Evolutionary conservation across 2,888 invertebrate genomes (phyloP), one percentile per base, ranked within the genome.

Genomic region (Gibbula magus): DNA sequence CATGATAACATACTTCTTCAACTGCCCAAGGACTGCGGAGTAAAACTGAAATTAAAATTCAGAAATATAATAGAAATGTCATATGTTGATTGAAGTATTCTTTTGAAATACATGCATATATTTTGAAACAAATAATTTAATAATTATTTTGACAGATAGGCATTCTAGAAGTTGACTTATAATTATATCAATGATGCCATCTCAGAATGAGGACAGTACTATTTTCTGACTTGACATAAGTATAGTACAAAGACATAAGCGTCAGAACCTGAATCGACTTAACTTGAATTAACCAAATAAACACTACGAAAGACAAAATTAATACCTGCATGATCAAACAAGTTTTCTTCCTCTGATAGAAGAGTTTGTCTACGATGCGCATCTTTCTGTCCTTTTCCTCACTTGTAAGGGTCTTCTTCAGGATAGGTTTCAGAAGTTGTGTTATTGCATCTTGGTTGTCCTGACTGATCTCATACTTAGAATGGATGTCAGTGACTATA

Each of bases 321-420:
- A 2, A 76, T 13, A 56, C 16, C 61, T 25, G 51, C 32, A 70
- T 70, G 25, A 52, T 53, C 29, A 78, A 29, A 53, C 13, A 53
- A 5, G 78, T 82, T 35, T 67, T 73, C 45, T 29, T 79, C 18
- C 79, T 81, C 16, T 22, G 52, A 51, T 22, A 39, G 39, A 81
- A 81, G 3, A 81, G 61, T n/a, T 78, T 67, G 7, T 80, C 78
- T 5, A 73, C n/a, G n/a, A 79, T 83, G 35, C 81, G 16, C 18
- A 74, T 25, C 45, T 84, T 84, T 25, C 82, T 77, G 20, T 75
- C 61, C 16, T 45, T 78, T 75, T 79, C 83, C 25, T 83, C 83
- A 32, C 45, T 67, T 0, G 81, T 83, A 54, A 81, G 29, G 22
- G 35, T 51, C 75, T 78, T 83, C 16, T 75, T 67, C 10, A 35